Evolutionary conservation across 1,140 invertebrate genomes (phyloP).

Genomic region (Eueides isabella): DNA sequence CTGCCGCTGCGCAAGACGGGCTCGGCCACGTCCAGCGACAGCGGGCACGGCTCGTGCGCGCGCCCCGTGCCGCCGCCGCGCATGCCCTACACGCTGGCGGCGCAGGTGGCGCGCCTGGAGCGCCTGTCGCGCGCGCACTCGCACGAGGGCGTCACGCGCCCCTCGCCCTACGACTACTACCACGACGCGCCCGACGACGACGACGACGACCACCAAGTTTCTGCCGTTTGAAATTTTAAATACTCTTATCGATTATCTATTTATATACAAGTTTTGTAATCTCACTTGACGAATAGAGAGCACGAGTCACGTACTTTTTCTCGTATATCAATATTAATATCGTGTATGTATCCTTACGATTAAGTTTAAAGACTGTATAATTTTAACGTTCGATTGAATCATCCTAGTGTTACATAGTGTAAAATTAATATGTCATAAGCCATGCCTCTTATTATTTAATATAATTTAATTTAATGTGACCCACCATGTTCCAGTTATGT

Average conservation of each 20-base stretch:
- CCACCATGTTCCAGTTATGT: constrained; percentile 79
- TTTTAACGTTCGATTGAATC: constrained; percentile 67
- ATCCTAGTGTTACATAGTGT: constrained; percentile 78
- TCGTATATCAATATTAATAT: constrained; percentile 62
- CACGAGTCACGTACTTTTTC: constrained; percentile 73
- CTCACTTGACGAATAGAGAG: constrained; percentile 77
- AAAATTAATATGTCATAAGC: constrained; percentile 66
- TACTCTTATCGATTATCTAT: constrained; percentile 75
- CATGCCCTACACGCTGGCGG: constrained; percentile 89
- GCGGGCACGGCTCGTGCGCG: constrained; percentile 89
- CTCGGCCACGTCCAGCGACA: constrained; percentile 93
- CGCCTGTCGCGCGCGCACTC: constrained; percentile 92
- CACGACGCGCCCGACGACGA: constrained; percentile 88
- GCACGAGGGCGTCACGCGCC: constrained; percentile 90
- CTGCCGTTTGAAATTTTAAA: constrained; percentile 76
- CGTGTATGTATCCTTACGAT: constrained; percentile 72
- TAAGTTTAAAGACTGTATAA: constrained; percentile 82
- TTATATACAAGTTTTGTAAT: constrained; percentile 79
- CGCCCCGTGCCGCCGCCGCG: constrained; percentile 83
- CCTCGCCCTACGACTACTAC: constrained; percentile 86
- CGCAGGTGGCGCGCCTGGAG: constrained; percentile 90
- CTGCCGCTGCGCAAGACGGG: constrained; percentile 94
- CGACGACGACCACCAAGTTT: constrained; percentile 84
- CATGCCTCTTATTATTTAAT: constrained; percentile 72
- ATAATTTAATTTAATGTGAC: constrained; percentile 68